Conservation (phyloP, 2,113 vertebrate genomes). For the Lanius collurio region DNA sequence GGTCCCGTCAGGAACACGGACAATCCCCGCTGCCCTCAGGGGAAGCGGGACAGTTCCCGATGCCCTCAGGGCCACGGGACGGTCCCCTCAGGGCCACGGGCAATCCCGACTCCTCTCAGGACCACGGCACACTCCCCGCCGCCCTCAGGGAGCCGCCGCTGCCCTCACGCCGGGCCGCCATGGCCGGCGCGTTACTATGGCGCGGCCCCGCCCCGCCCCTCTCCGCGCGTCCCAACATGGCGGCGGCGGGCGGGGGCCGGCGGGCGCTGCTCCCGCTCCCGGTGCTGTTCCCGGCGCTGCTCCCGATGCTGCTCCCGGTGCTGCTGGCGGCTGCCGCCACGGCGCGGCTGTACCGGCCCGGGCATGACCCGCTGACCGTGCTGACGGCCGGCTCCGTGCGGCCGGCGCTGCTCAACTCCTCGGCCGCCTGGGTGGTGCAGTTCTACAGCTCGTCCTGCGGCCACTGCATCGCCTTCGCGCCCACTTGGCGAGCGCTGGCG, state of each 20-base stretch:
- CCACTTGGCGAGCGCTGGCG: conserved; percentile 88
- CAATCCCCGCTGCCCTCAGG: not conserved
- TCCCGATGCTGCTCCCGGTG: not conserved
- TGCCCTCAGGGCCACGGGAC: not conserved
- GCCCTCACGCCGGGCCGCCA: not conserved
- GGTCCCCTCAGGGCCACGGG: not conserved
- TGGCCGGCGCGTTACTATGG: not conserved
- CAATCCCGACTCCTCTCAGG: not conserved
- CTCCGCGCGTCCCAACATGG: not conserved
- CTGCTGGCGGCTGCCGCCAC: conserved; percentile 29
- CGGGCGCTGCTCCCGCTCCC: not conserved
- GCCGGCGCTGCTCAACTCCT: conserved; percentile 79
- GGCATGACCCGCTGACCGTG: conserved; percentile 82
- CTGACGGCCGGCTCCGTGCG: conserved; percentile 77
- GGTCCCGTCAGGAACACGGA: too few species aligned
- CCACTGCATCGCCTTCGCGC: conserved; percentile 92
- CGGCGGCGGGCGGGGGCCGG: not conserved
- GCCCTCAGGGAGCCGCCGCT: accelerated
- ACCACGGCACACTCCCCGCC: accelerated
- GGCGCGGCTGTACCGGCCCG: conserved; percentile 79
- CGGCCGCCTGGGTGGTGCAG: conserved; percentile 91
- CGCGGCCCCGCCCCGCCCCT: not conserved
- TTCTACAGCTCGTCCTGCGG: conserved; percentile 96
- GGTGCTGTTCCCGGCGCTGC: not conserved
- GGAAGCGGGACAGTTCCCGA: too few species aligned